Evolutionary conservation across 2,113 vertebrate species (phyloP).

Genomic region (Oreotragus oreotragus): DNA sequence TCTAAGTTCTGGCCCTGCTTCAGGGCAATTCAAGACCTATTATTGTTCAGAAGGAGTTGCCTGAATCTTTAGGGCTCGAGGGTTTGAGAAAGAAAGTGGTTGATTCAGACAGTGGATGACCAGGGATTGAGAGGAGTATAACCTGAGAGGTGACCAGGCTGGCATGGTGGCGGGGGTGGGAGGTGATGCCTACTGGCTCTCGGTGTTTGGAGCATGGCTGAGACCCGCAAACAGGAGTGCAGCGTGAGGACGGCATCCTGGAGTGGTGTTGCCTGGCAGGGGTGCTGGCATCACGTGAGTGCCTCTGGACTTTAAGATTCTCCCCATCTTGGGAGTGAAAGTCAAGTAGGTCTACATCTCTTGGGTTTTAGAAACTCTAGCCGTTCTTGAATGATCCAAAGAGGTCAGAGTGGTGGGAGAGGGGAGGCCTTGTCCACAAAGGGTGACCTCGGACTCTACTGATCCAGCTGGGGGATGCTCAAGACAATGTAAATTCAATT

Average conservation of each 20-base stretch:
- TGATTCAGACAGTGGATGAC: not conserved
- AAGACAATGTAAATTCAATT: not conserved
- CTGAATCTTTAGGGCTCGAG: not conserved
- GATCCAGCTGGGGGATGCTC: not conserved
- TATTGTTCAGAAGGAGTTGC: not conserved
- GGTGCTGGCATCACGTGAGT: not conserved
- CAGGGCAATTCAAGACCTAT: not conserved
- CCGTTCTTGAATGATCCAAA: not conserved
- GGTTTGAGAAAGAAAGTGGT: not conserved
- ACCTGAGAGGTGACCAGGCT: not conserved
- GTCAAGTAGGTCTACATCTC: not conserved
- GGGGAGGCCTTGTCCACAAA: not conserved
- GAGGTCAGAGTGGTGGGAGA: not conserved
- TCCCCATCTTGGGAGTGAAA: not conserved
- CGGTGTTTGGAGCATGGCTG: not conserved
- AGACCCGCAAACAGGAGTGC: rapidly evolving
- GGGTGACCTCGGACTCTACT: not conserved
- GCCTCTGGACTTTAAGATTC: not conserved
- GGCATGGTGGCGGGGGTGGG: not conserved
- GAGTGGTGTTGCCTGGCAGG: not conserved
- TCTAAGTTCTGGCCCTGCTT: not conserved
- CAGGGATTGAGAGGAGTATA: not conserved
- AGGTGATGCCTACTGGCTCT: no score
- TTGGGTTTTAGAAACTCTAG: not conserved
- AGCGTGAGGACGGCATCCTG: rapidly evolving